Conservation (phyloP, 2,888 invertebrate genomes). For the Merodon equestris region DNA sequence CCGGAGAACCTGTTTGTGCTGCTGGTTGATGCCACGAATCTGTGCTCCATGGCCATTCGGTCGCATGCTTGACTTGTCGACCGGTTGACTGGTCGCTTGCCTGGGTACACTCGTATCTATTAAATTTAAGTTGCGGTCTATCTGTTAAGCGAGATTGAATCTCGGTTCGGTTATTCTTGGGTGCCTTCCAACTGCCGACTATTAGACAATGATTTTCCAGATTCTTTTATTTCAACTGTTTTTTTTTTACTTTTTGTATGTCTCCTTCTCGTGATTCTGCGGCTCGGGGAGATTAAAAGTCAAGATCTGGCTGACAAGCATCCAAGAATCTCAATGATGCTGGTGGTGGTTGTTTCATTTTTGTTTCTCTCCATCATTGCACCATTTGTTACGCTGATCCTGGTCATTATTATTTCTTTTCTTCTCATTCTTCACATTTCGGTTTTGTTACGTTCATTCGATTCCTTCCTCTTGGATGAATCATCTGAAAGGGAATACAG, state of each 20-base stretch:
- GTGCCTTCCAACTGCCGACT: slow-evolving; percentile 34
- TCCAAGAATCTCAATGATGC: slow-evolving; percentile 36
- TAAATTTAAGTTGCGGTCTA: slow-evolving; percentile 58
- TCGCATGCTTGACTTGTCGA: no score
- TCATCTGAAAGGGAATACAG: slow-evolving; percentile 37
- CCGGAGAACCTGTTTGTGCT: slow-evolving; percentile 7
- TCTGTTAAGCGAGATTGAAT: slow-evolving; percentile 65
- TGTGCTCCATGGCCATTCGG: slow-evolving; percentile 24
- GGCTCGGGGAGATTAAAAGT: slow-evolving; percentile 46
- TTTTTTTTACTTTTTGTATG: no score
- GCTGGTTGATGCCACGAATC: neutral
- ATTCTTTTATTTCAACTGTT: no score
- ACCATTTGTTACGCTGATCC: slow-evolving; percentile 60
- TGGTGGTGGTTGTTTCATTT: slow-evolving; percentile 37
- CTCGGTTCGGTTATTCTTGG: slow-evolving; percentile 39
- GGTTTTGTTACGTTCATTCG: slow-evolving; percentile 28
- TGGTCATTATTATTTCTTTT: slow-evolving; percentile 55
- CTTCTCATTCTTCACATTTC: neutral
- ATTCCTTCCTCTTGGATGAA: slow-evolving; percentile 49
- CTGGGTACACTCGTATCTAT: slow-evolving; percentile 41
- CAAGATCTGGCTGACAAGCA: slow-evolving; percentile 44
- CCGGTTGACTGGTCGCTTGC: no score
- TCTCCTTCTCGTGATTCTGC: neutral
- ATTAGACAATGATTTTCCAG: slow-evolving; percentile 63
- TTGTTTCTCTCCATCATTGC: slow-evolving; percentile 4